Conservation (phyloP, 1,140 invertebrate genomes). For the Brachionus calyciflorus region DNA sequence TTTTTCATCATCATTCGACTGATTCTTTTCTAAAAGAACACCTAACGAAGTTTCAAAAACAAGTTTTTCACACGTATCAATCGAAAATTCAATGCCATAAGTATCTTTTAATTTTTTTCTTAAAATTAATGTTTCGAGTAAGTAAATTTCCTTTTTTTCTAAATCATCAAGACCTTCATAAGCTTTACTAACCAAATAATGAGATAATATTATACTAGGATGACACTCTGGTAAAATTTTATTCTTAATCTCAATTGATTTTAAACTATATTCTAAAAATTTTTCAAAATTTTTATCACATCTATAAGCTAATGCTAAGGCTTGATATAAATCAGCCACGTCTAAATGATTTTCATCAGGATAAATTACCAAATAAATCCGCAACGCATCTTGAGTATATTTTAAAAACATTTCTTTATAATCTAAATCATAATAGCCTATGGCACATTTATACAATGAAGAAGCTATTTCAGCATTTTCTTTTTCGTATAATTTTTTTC, state of each 20-base stretch:
- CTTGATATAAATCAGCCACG: neutral
- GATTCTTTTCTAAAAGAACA: neutral
- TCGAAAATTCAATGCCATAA: neutral
- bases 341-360: neutral
- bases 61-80: neutral
- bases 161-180: neutral
- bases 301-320: neutral
- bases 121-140: neutral
- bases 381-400: neutral
- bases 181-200: neutral
- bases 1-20: neutral
- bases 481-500: slow-evolving; percentile 8
- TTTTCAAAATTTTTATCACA: neutral
- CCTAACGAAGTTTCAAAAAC: neutral
- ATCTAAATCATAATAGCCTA: neutral
- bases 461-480: neutral
- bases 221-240: neutral
- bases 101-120: neutral
- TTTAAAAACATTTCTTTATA: neutral
- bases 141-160: neutral
- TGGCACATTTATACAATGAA: neutral
- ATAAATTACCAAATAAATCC: neutral
- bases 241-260: neutral
- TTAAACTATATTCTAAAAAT: neutral
- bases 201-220: neutral